phyloP scores from a whole-genome alignment of 2,888 invertebrate species.

The Eupithecia pulchellata region DNA sequence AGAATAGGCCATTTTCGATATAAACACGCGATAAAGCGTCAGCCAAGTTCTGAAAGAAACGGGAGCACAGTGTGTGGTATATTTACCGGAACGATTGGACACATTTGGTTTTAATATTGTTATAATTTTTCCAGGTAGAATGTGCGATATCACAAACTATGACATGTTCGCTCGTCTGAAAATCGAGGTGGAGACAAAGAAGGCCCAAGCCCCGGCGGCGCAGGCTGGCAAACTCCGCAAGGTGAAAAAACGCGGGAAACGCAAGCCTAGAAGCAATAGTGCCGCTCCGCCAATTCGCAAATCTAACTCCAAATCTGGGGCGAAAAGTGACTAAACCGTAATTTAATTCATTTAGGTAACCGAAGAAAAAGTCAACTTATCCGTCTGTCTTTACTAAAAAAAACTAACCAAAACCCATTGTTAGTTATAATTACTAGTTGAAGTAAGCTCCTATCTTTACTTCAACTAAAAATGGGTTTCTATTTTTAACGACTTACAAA shows the following conservation, averaged over 20 bases:
- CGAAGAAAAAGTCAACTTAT: background rate
- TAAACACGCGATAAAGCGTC: background rate
- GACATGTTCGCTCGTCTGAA: conserved; percentile 81
- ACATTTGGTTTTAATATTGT: background rate
- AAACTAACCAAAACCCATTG: too few species aligned
- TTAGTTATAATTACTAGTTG: too few species aligned
- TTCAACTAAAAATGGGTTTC: background rate
- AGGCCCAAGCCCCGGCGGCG: conserved; percentile 56
- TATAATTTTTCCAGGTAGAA: conserved; percentile 67
- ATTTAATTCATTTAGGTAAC: conserved; percentile 23
- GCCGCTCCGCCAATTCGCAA: conserved; percentile 68
- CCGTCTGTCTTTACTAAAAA: too few species aligned
- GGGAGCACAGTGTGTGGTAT: background rate
- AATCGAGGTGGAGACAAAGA: conserved; percentile 76
- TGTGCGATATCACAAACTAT: conserved; percentile 80
- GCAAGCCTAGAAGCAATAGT: conserved; percentile 76
- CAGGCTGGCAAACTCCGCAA: conserved; percentile 64
- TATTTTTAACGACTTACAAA: background rate
- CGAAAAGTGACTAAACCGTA: conserved; percentile 80
- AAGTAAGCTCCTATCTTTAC: background rate
- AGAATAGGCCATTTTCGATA: background rate
- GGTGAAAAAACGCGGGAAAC: conserved; percentile 63
- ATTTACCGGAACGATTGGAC: background rate
- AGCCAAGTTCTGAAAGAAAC: background rate
- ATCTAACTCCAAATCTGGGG: conserved; percentile 65